phyloP scores from a whole-genome alignment of 2,888 invertebrate species.

The Leptarthrus brevirostris region DNA sequence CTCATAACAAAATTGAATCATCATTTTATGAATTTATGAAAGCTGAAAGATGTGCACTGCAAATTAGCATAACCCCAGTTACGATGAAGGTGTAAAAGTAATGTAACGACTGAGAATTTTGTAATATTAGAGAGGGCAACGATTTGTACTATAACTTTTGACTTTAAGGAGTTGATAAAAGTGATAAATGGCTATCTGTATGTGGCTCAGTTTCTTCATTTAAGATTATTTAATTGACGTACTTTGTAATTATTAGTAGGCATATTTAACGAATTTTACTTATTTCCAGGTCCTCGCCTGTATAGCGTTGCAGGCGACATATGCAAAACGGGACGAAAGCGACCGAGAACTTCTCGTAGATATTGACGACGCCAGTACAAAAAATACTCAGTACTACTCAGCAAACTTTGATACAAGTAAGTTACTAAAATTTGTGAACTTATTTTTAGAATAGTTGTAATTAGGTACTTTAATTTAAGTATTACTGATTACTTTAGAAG shows the following conservation, averaged over 20 bases:
- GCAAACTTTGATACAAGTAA: slow-evolving; percentile 82
- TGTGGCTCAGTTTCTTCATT: too few species aligned
- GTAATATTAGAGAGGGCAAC: not conserved
- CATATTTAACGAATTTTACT: not conserved
- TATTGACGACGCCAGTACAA: slow-evolving; percentile 77
- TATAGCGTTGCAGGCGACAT: slow-evolving; percentile 65
- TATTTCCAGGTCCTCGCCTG: slow-evolving; percentile 66
- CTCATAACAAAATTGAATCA: too few species aligned
- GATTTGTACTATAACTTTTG: too few species aligned
- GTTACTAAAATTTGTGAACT: slow-evolving; percentile 60
- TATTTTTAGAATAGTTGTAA: too few species aligned
- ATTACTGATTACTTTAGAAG: too few species aligned
- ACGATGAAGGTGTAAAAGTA: not conserved
- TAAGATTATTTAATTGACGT: not conserved
- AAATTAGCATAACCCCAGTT: not conserved
- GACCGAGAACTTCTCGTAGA: slow-evolving; percentile 76
- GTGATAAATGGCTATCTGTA: too few species aligned
- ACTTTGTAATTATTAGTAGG: too few species aligned
- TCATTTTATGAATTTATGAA: too few species aligned
- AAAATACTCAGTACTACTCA: slow-evolving; percentile 80
- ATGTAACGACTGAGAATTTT: not conserved
- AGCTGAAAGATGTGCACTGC: too few species aligned
- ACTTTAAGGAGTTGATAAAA: too few species aligned
- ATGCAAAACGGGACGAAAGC: slow-evolving; percentile 60
- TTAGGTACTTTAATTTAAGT: too few species aligned